phyloP scores from a whole-genome alignment of 2,888 invertebrate genomes.

The Polymixis flavicincta region DNA sequence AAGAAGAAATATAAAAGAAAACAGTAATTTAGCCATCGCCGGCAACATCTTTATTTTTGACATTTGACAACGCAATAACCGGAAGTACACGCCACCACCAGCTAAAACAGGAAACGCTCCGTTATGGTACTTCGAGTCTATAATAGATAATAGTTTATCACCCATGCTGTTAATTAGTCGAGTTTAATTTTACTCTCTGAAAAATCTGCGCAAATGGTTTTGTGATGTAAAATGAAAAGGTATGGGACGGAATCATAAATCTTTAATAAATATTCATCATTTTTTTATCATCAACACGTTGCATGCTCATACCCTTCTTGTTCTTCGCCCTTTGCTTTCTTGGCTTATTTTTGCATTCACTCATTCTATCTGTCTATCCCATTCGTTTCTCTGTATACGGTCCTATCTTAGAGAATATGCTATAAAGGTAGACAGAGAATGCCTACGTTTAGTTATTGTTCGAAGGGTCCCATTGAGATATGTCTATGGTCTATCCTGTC shows the following conservation, averaged over 20 bases:
- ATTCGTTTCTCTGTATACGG: too few species aligned
- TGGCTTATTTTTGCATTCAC: not conserved
- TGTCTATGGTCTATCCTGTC: not conserved
- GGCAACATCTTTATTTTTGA: conserved; percentile 78
- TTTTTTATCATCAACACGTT: too few species aligned
- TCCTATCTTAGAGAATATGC: too few species aligned
- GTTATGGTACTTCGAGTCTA: conserved; percentile 8
- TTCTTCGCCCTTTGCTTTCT: too few species aligned
- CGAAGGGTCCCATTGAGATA: too few species aligned
- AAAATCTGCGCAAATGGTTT: not conserved
- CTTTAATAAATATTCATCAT: not conserved
- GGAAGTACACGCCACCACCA: conserved; percentile 88
- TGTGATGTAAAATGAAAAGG: not conserved
- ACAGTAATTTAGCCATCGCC: conserved; percentile 84
- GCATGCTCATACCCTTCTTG: too few species aligned
- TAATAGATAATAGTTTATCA: not conserved
- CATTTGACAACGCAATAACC: conserved; percentile 83
- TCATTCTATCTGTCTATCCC: not conserved
- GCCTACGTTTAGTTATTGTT: too few species aligned
- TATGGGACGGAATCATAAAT: not conserved
- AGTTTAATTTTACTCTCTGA: not conserved
- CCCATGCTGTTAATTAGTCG: conserved; percentile 22
- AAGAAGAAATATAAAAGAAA: conserved; percentile 80
- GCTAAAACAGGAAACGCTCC: conserved; percentile 67
- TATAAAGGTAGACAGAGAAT: too few species aligned